Evolutionary conservation across 2,888 invertebrate species (phyloP).

Genomic region (Vannuccia rotundouncinata): DNA sequence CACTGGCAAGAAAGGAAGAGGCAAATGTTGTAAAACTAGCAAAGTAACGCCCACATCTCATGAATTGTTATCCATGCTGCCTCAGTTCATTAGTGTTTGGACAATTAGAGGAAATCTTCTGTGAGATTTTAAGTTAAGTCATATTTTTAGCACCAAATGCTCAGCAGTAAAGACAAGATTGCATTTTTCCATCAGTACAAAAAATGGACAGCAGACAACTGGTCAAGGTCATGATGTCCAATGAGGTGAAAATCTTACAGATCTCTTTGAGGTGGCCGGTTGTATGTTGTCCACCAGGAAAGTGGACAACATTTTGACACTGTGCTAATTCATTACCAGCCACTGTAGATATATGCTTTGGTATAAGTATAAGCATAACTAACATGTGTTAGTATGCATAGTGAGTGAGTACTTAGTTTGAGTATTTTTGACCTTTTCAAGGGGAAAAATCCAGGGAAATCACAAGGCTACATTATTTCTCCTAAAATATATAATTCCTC

Average conservation of each 20-base stretch:
- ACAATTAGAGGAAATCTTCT: not conserved
- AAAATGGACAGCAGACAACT: constrained; percentile 5
- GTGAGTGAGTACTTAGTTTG: too few species aligned
- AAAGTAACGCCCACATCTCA: constrained; percentile 1
- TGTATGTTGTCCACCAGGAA: not conserved
- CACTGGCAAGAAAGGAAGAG: constrained; percentile 5
- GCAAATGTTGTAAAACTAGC: not conserved
- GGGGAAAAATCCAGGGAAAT: too few species aligned
- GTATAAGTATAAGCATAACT: too few species aligned
- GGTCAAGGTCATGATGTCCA: constrained; percentile 16
- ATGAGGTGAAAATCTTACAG: not conserved
- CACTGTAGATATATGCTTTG: not conserved
- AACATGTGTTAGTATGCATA: too few species aligned
- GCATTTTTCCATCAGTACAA: not conserved
- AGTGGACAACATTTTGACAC: not conserved
- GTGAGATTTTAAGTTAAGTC: constrained; percentile 3
- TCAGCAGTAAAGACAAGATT: constrained; percentile 1
- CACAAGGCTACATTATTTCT: too few species aligned
- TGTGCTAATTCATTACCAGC: constrained; percentile 7
- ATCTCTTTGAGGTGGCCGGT: not conserved
- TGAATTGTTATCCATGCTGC: constrained; percentile 26
- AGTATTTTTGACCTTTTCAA: too few species aligned
- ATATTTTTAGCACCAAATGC: constrained; percentile 14
- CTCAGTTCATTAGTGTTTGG: constrained; percentile 16
- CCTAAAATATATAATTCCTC: too few species aligned